Evolutionary conservation across 2,888 invertebrate species (phyloP).

Genomic region (Aphodius granarius): DNA sequence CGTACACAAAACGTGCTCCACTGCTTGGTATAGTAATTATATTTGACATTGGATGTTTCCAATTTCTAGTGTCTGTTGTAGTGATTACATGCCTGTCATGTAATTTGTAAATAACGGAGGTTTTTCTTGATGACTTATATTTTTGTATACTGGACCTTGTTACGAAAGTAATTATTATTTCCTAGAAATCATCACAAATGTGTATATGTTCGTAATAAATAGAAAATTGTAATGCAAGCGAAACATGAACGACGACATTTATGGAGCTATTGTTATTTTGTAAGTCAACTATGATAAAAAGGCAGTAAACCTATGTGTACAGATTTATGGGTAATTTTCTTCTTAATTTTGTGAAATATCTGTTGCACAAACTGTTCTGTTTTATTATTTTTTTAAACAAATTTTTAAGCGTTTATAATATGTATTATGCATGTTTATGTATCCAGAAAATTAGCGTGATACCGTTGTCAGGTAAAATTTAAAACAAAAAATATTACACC

Average conservation of each 20-base stretch:
- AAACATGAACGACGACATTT: too few relatives aligned
- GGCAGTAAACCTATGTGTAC: too few relatives aligned
- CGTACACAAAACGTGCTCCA: neutral
- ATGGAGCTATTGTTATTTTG: too few relatives aligned
- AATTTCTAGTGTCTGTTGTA: neutral
- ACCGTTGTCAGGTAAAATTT: neutral
- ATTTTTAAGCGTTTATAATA: neutral
- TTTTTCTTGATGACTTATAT: neutral
- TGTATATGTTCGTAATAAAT: neutral
- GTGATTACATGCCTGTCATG: neutral
- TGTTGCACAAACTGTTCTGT: too few relatives aligned
- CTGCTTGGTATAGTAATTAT: neutral
- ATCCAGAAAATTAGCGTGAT: neutral
- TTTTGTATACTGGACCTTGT: neutral
- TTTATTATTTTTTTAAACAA: neutral
- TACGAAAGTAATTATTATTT: too few relatives aligned
- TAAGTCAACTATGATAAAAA: too few relatives aligned
- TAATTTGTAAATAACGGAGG: neutral
- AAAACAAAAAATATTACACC: too few relatives aligned
- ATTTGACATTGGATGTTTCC: neutral
- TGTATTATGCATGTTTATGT: neutral
- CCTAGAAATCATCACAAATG: too few relatives aligned
- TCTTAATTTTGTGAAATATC: too few relatives aligned
- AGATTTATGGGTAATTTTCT: too few relatives aligned
- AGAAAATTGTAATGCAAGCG: too few relatives aligned